Percentiles rank a stretch among this genome's conserved stretches.
Evolutionary conservation across 2,113 vertebrate genomes (phyloP).

Genomic region (Ammodytes dubius): DNA sequence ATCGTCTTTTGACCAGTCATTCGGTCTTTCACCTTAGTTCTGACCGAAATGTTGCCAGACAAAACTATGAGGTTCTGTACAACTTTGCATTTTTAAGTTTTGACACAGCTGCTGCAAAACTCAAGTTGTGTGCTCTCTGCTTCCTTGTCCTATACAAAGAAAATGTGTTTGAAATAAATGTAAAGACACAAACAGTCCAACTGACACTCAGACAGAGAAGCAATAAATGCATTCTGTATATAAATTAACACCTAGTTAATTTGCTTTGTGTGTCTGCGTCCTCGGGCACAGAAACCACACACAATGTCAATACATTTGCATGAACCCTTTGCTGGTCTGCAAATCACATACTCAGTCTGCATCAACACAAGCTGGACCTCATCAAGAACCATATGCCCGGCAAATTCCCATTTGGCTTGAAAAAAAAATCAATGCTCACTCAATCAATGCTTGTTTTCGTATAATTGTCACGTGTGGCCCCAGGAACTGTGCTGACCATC

Average conservation of each 20-base stretch:
- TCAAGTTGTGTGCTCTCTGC: no score
- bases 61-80: no score
- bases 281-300: not conserved
- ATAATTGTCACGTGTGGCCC: not conserved
- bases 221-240: not conserved
- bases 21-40: no score
- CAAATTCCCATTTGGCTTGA: conserved; percentile 3
- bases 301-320: not conserved
- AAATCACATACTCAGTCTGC: conserved; percentile 32
- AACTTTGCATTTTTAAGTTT: no score
- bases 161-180: no score
- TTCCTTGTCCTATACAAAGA: no score
- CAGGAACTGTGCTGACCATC: conserved; percentile 14
- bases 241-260: conserved; percentile 5
- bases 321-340: not conserved
- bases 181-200: no score
- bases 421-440: not conserved
- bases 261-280: not conserved
- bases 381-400: conserved; percentile 24
- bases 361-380: conserved; percentile 35
- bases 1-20: no score
- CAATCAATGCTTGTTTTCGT: not conserved
- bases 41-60: no score
- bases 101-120: no score
- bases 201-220: not conserved